phyloP scores from a whole-genome alignment of 1,140 invertebrate species.

The Drosophila quadrilineata region DNA sequence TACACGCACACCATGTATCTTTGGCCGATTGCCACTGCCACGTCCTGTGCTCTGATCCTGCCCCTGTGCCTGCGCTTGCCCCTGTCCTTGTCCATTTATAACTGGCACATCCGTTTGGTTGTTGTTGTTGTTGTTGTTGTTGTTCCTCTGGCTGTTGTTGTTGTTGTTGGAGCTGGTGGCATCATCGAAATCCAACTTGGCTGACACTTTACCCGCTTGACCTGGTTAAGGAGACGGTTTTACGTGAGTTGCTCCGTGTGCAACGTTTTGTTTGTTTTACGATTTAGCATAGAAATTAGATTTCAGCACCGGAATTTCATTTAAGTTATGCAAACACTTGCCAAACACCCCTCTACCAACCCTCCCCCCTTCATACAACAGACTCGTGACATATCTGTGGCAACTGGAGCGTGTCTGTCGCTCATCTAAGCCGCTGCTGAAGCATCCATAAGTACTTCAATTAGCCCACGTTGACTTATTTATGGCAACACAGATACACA shows the following conservation, averaged over 20 bases:
- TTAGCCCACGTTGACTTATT: slow-evolving; percentile 70
- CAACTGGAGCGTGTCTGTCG: slow-evolving; percentile 61
- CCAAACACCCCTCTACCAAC: not conserved
- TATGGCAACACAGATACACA: slow-evolving; percentile 29
- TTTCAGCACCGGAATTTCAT: slow-evolving; percentile 68
- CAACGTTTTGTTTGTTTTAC: slow-evolving; percentile 60
- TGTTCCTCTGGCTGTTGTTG: slow-evolving; percentile 18
- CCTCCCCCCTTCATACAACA: not conserved
- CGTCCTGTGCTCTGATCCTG: slow-evolving; percentile 51
- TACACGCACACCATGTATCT: slow-evolving; percentile 80
- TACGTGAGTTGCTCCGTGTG: slow-evolving; percentile 18
- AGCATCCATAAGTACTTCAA: slow-evolving; percentile 50
- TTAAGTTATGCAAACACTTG: slow-evolving; percentile 71
- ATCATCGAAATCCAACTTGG: slow-evolving; percentile 79
- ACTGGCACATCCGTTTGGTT: slow-evolving; percentile 58
- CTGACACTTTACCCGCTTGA: slow-evolving; percentile 76
- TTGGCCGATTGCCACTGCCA: slow-evolving; percentile 64
- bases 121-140: slow-evolving; percentile 40
- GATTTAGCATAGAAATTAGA: slow-evolving; percentile 78
- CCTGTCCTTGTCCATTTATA: slow-evolving; percentile 39
- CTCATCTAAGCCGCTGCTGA: slow-evolving; percentile 7
- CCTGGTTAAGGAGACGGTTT: slow-evolving; percentile 46
- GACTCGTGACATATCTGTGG: not conserved
- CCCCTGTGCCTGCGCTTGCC: slow-evolving; percentile 45
- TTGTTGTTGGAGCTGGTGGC: slow-evolving; percentile 36